phyloP scores from a whole-genome alignment of 2,888 invertebrate species.

The Amaurobius ferox region DNA sequence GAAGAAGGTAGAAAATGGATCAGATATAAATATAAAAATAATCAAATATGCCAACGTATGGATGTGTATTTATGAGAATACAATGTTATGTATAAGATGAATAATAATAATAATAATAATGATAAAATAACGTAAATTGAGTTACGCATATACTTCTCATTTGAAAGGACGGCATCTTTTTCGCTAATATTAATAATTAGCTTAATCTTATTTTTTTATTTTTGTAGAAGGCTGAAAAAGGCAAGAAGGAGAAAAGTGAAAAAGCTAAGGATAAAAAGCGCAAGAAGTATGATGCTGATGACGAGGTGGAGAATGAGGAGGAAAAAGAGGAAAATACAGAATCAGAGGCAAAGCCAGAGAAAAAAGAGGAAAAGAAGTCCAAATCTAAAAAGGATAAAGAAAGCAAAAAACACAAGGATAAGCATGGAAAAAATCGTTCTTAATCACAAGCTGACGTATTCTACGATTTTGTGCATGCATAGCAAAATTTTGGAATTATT shows the following conservation, averaged over 20 bases:
- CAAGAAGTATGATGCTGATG: constrained; percentile 81
- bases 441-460: constrained; percentile 31
- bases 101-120: no score
- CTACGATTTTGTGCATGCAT: constrained; percentile 30
- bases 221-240: constrained; percentile 47
- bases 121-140: no score
- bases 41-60: no score
- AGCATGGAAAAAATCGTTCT: constrained; percentile 41
- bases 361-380: constrained; percentile 49
- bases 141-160: no score
- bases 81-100: no score
- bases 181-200: not conserved
- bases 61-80: no score
- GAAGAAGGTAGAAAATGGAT: no score
- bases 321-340: constrained; percentile 72
- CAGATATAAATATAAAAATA: no score
- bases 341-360: constrained; percentile 61
- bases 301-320: constrained; percentile 79
- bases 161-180: no score
- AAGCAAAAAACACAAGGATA: constrained; percentile 65
- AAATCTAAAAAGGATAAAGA: constrained; percentile 64
- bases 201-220: not conserved
- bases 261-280: constrained; percentile 77
- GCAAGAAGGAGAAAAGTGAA: constrained; percentile 52
- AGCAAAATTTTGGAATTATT: constrained; percentile 45